A percentile compares a stretch with the other conserved stretches of the same genome.
phyloP scores from a whole-genome alignment of 2,113 vertebrate species.

The Donacobius atricapilla region DNA sequence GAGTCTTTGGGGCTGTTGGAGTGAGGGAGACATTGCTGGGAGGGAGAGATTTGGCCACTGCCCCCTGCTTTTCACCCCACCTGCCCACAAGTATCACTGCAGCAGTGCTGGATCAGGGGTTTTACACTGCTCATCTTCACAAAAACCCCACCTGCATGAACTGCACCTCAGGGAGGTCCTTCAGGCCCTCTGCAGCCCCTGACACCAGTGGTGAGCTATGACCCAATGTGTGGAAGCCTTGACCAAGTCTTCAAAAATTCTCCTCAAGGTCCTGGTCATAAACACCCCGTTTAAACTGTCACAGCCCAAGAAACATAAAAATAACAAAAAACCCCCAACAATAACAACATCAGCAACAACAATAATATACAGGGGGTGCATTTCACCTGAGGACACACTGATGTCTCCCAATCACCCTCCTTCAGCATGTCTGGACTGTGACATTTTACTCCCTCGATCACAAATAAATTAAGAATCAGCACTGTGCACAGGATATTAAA shows the following conservation, averaged over 20 bases:
- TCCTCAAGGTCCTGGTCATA: not conserved
- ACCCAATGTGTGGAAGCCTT: not conserved
- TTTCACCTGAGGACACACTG: not conserved
- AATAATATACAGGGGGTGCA: fast-evolving
- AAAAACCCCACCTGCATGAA: not conserved
- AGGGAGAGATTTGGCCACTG: not conserved
- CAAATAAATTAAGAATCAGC: not conserved
- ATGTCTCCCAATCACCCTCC: not conserved
- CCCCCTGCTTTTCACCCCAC: not conserved
- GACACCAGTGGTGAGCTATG: not conserved
- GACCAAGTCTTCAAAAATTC: not conserved
- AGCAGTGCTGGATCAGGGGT: not conserved
- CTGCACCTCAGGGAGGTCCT: not conserved
- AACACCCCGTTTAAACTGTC: not conserved
- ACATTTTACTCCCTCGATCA: not conserved
- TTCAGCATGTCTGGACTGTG: not conserved
- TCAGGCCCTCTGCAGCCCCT: not conserved
- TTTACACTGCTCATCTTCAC: not conserved
- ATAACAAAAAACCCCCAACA: not conserved
- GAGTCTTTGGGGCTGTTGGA: not conserved
- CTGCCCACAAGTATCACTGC: not conserved
- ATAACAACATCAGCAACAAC: not conserved
- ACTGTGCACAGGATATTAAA: not conserved
- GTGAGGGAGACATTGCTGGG: not conserved
- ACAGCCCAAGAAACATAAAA: not conserved